These are phyloP conservation scores for Rhizoglyphus robini DNA, from an alignment of 1,140 invertebrate species.

Conservation along the genomic window DNA sequence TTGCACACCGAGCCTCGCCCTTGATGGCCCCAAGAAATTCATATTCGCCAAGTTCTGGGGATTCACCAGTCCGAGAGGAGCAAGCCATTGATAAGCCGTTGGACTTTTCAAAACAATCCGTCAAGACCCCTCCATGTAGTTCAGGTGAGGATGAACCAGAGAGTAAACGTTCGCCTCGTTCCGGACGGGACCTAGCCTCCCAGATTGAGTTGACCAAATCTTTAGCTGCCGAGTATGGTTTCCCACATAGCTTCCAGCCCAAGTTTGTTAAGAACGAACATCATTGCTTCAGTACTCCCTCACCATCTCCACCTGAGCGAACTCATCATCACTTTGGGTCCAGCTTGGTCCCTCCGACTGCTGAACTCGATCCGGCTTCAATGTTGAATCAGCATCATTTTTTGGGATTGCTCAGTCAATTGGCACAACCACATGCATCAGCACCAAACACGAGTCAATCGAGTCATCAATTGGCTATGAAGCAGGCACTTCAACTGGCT, in stretches of 20 bases:
- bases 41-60: too few species aligned
- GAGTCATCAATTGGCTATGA: not conserved
- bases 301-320: slow-evolving; percentile 2
- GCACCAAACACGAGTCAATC: not conserved
- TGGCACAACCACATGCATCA: not conserved
- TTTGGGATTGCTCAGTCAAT: not conserved
- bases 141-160: not conserved
- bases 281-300: not conserved
- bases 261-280: not conserved
- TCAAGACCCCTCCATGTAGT: not conserved
- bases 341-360: not conserved
- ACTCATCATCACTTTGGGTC: not conserved
- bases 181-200: not conserved
- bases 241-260: not conserved
- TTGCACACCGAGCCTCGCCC: too few species aligned
- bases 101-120: slow-evolving; percentile 2
- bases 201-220: not conserved
- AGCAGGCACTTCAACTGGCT: not conserved
- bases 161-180: not conserved
- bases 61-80: too few species aligned
- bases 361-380: not conserved
- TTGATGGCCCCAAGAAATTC: too few species aligned
- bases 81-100: slow-evolving; percentile 5
- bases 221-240: not conserved
- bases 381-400: not conserved